These are phyloP conservation scores for Cybosia mesomella DNA, from an alignment of 2,888 invertebrate genomes.

Conservation along the genomic window DNA sequence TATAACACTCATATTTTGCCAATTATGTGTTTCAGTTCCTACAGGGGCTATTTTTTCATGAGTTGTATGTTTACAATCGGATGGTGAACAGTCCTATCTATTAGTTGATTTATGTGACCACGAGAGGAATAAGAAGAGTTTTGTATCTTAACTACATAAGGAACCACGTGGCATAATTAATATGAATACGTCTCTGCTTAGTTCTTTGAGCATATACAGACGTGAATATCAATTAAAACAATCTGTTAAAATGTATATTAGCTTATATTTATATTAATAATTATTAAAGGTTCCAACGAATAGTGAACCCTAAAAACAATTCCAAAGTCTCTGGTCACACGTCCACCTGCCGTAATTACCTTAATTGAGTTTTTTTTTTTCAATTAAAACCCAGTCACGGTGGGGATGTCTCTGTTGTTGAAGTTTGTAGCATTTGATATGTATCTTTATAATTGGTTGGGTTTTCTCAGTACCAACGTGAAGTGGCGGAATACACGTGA, in stretches of 20 bases:
- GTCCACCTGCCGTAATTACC: constrained; percentile 68
- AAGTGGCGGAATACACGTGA: constrained; percentile 42
- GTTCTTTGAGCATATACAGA: not conserved
- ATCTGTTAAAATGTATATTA: not conserved
- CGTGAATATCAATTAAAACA: not conserved
- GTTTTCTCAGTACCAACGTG: constrained; percentile 51
- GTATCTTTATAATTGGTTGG: constrained; percentile 68
- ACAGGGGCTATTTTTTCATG: too few species aligned
- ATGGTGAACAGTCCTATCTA: too few species aligned
- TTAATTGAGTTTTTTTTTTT: constrained; percentile 72
- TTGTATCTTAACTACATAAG: too few species aligned
- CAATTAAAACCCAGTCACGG: constrained; percentile 60
- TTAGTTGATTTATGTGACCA: too few species aligned
- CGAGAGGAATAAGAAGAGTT: too few species aligned
- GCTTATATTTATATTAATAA: too few species aligned
- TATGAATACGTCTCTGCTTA: too few species aligned
- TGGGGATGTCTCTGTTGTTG: constrained; percentile 60
- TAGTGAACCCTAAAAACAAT: constrained; percentile 40
- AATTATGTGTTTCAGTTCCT: too few species aligned
- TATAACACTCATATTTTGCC: too few species aligned
- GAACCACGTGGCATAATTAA: too few species aligned
- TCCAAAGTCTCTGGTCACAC: constrained; percentile 53
- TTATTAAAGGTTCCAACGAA: constrained; percentile 7
- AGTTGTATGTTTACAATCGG: too few species aligned
- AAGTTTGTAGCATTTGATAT: constrained; percentile 55